Evolutionary conservation across 2,113 vertebrate species (phyloP).

Genomic region (Phainopepla nitens): DNA sequence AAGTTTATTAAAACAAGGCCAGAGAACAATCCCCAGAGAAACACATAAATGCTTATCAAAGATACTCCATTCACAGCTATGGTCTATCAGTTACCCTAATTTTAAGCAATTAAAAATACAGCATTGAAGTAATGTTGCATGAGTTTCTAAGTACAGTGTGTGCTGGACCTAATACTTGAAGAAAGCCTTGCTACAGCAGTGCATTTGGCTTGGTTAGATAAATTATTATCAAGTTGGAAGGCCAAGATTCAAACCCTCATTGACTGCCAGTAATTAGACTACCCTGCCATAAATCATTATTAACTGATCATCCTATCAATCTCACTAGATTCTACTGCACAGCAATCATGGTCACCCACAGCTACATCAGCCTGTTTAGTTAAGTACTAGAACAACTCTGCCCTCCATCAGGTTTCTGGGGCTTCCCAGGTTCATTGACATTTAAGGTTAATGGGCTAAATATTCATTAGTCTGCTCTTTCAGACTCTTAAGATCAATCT

Average conservation of each 20-base stretch:
- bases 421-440: not conserved
- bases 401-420: not conserved
- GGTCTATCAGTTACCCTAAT: not conserved
- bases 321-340: not conserved
- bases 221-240: not conserved
- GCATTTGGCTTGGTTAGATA: not conserved
- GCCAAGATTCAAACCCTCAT: not conserved
- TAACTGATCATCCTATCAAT: not conserved
- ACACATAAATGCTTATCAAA: rapidly evolving
- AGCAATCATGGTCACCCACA: not conserved
- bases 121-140: not conserved
- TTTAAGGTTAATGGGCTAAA: not conserved
- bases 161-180: not conserved
- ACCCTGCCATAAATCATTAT: not conserved
- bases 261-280: not conserved
- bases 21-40: not conserved
- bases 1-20: not conserved
- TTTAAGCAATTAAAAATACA: not conserved
- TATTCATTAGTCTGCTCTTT: not conserved
- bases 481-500: not conserved
- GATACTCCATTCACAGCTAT: not conserved
- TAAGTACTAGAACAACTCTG: not conserved
- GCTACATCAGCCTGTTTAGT: not conserved
- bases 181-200: not conserved
- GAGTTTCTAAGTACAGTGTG: not conserved